Base-by-base conservation (phyloP, 2,113 vertebrate genomes). In the Anolis sagrei region DNA sequence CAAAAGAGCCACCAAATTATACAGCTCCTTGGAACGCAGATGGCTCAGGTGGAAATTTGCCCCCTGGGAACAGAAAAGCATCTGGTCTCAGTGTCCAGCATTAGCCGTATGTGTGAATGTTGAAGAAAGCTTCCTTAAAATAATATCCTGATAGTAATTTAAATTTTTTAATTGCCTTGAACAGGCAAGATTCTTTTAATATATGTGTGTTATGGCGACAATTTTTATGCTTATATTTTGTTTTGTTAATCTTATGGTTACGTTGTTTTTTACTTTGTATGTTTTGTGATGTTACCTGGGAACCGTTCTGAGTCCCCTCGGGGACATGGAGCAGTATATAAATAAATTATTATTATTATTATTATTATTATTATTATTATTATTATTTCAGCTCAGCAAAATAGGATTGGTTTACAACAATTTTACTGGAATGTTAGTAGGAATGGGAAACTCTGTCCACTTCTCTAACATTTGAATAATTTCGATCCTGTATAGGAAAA, bases 61-160 rank as follows among this genome's bases (percentile, higher is more conserved):
- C 72, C 4, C 61, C 82, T 64, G 72, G 54, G 72, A 83, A 48
- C 32, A 9, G n/a, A 29, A 62, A 83, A 83, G 36, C 72, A 83
- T 32, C 36, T 83, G 72, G 72, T n/a, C 72, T 74, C 54, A 74
- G 29, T 74, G 70, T 44, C 81, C 70, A 83, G n/a, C 58, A 76
- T 64, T 44, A 44, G 44, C 13, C 1, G 1, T 64, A 16, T 83
- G 82, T 76, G 54, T 83, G 27, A 48, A 64, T 75, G 39, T 76
- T 76, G 44, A 48, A 76, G 19, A 23, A 61, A n/a, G 19, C 11
- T 64, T 83, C 9, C 34, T 72, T 74, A 83, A 83, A 83, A 74
- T 58, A 74, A 83, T 34, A 54, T 81, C n/a, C 66, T 54, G 80
- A 72, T 54, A 66, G 48, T 70, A 54, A 23, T 13, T 34, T 18